Evolutionary conservation across 64 coral and sea anemone species (phyloP).

Genomic region (Dendronephthya gigantea): DNA sequence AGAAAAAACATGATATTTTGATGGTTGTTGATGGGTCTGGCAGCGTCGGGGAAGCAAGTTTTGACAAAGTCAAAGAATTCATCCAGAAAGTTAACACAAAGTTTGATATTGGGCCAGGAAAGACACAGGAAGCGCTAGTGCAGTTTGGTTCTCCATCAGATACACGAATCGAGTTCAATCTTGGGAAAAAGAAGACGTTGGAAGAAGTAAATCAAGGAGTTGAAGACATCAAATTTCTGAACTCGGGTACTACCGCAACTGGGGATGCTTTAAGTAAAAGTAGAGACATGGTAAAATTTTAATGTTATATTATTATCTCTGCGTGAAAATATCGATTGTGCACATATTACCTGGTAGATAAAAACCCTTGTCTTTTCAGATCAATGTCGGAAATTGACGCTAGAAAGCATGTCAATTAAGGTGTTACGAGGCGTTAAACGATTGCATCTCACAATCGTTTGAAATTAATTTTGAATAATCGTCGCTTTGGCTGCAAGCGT

Average conservation of each 20-base stretch:
- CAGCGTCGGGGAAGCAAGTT: not conserved
- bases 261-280: not conserved
- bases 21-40: not conserved
- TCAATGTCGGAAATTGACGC: no score
- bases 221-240: not conserved
- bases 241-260: not conserved
- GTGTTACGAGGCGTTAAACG: no score
- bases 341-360: no score
- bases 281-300: not conserved
- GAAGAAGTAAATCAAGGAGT: not conserved
- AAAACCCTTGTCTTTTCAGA: no score
- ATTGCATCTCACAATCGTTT: no score
- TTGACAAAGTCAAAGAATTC: not conserved
- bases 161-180: not conserved
- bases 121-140: not conserved
- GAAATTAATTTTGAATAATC: no score
- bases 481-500: no score
- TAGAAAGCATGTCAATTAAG: no score
- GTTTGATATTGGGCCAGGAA: not conserved
- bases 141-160: not conserved
- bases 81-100: not conserved
- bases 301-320: no score
- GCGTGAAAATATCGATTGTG: no score
- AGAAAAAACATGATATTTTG: not conserved
- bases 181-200: not conserved